A percentile compares a stretch with the other conserved stretches of the same genome.
Evolutionary conservation across 1,140 invertebrate species (phyloP).

Genomic region (Drosophila guanche): DNA sequence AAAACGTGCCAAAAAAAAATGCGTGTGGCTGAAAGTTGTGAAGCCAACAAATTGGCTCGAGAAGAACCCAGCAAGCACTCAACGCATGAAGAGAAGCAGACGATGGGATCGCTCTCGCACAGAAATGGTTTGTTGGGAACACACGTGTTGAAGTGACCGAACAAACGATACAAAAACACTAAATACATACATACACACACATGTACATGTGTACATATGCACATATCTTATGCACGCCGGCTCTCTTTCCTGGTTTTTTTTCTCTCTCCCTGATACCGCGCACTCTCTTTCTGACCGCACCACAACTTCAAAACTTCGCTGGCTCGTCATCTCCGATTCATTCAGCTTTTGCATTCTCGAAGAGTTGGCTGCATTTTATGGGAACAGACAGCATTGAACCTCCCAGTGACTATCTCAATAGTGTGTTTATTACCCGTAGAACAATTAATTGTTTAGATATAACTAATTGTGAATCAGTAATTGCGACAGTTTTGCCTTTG

Average conservation of each 20-base stretch:
- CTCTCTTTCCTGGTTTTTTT: slow-evolving; percentile 6
- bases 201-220: no score
- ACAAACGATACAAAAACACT: no score
- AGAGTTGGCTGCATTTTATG: slow-evolving; percentile 57
- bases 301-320: slow-evolving; percentile 48
- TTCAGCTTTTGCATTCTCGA: slow-evolving; percentile 73
- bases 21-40: slow-evolving; percentile 27
- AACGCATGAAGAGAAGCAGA: no score
- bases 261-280: slow-evolving; percentile 7
- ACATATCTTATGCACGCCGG: neutral
- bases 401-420: neutral
- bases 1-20: slow-evolving; percentile 42
- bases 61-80: slow-evolving; percentile 28
- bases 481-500: slow-evolving; percentile 55
- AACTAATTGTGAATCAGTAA: slow-evolving; percentile 22
- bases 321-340: slow-evolving; percentile 32
- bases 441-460: slow-evolving; percentile 19
- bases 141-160: slow-evolving; percentile 1
- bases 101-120: neutral
- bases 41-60: slow-evolving; percentile 12
- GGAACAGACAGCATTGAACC: slow-evolving; percentile 3
- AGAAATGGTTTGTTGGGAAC: slow-evolving; percentile 12
- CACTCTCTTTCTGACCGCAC: slow-evolving; percentile 27
- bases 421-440: slow-evolving; percentile 5
- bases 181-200: no score